Conservation (phyloP, 2,113 vertebrate genomes). For the Hippocampus abdominalis region DNA sequence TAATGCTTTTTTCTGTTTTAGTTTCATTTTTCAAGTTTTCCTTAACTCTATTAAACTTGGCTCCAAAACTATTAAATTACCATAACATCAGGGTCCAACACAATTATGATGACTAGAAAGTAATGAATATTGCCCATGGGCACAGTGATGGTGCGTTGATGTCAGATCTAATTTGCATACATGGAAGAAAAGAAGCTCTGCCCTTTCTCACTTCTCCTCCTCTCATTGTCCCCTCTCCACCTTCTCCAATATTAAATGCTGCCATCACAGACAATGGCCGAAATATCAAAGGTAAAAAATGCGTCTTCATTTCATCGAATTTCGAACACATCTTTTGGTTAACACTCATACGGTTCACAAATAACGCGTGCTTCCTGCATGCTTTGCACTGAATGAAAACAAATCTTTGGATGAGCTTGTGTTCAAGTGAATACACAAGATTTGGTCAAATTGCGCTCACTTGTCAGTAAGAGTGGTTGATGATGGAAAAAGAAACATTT, state of each 20-base stretch:
- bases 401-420: constrained; percentile 14
- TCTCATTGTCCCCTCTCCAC: constrained; percentile 68
- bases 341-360: background rate
- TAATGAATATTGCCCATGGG: constrained; percentile 48
- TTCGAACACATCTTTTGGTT: background rate
- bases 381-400: background rate
- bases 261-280: constrained; percentile 88
- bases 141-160: constrained; percentile 8
- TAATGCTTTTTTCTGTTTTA: too few species aligned
- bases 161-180: constrained; percentile 47
- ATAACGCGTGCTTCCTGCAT: constrained; percentile 52
- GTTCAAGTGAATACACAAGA: background rate
- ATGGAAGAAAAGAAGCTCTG: constrained; percentile 19
- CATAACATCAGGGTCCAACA: constrained; percentile 25
- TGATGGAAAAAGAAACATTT: background rate
- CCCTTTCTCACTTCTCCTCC: constrained; percentile 23
- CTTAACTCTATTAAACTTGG: background rate
- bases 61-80: background rate
- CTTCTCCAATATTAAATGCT: constrained; percentile 53
- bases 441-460: background rate
- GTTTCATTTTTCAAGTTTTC: too few species aligned
- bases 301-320: constrained; percentile 62
- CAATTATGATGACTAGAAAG: constrained; percentile 36
- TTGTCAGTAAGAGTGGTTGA: background rate
- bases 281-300: constrained; percentile 91